Conservation (phyloP, 2,888 invertebrate species). For the Drosophila yooni region DNA sequence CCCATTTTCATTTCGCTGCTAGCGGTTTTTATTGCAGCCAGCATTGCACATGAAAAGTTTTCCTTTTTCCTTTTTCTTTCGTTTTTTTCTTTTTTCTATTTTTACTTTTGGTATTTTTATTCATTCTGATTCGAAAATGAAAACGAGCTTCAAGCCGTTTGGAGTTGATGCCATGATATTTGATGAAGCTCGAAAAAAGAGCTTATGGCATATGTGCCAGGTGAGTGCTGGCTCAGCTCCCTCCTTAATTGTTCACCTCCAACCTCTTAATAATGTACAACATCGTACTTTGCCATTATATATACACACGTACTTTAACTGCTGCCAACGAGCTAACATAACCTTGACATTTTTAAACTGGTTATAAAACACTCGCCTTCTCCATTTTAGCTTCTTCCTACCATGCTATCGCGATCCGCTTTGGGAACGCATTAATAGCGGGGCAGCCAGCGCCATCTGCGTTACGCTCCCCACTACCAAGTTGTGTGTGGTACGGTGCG, state of each 20-base stretch:
- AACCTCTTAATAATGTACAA: slow-evolving; percentile 32
- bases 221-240: slow-evolving; percentile 1
- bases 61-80: slow-evolving; percentile 14
- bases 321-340: slow-evolving; percentile 24
- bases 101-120: slow-evolving; percentile 56
- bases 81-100: slow-evolving; percentile 42
- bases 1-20: slow-evolving; percentile 70
- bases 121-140: slow-evolving; percentile 54
- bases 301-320: slow-evolving; percentile 37
- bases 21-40: slow-evolving; percentile 58
- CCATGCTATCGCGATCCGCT: not conserved
- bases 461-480: slow-evolving; percentile 2
- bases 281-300: slow-evolving; percentile 39
- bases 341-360: slow-evolving; percentile 60
- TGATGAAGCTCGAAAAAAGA: slow-evolving; percentile 35
- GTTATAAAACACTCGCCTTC: slow-evolving; percentile 53
- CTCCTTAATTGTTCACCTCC: not conserved
- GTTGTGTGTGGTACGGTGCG: slow-evolving; percentile 9
- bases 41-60: slow-evolving; percentile 74
- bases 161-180: slow-evolving; percentile 24
- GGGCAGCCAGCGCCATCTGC: slow-evolving; percentile 47
- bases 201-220: slow-evolving; percentile 17
- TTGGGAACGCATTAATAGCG: slow-evolving; percentile 65
- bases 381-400: not conserved
- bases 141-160: slow-evolving; percentile 11